These are phyloP conservation scores for Hypanus sabinus DNA, from an alignment of 2,113 vertebrate species.

Conservation along the genomic window DNA sequence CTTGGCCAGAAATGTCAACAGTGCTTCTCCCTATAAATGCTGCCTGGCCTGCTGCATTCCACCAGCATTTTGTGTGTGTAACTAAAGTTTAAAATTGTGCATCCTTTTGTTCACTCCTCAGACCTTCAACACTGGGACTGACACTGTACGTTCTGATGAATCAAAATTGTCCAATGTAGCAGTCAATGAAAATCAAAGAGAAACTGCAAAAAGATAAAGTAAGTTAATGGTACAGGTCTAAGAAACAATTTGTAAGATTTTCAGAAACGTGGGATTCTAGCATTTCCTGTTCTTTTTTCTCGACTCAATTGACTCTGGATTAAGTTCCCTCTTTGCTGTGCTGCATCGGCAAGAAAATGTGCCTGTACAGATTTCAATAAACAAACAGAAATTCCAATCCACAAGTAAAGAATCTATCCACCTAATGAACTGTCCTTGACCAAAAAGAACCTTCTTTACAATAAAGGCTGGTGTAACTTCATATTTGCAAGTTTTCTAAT, in stretches of 20 bases:
- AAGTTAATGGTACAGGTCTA: too few species aligned
- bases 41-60: too few species aligned
- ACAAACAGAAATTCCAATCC: constrained; percentile 75
- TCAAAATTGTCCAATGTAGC: not conserved
- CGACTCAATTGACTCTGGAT: not conserved
- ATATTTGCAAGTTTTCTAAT: not conserved
- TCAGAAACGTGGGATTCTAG: too few species aligned
- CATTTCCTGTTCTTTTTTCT: not conserved
- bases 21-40: too few species aligned
- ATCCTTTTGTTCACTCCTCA: not conserved
- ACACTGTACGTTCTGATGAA: not conserved
- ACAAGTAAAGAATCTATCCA: constrained; percentile 59
- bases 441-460: not conserved
- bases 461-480: not conserved
- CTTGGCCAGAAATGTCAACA: too few species aligned
- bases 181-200: not conserved
- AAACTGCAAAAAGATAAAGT: too few species aligned
- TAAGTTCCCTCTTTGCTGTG: constrained; percentile 50
- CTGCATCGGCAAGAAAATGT: constrained; percentile 72
- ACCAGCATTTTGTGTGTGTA: too few species aligned
- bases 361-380: constrained; percentile 77
- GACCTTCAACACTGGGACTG: not conserved
- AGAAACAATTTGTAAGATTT: too few species aligned
- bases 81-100: not conserved
- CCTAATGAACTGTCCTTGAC: not conserved